Base-by-base conservation (phyloP, 1,140 invertebrate genomes). In the Lethrus apterus region DNA sequence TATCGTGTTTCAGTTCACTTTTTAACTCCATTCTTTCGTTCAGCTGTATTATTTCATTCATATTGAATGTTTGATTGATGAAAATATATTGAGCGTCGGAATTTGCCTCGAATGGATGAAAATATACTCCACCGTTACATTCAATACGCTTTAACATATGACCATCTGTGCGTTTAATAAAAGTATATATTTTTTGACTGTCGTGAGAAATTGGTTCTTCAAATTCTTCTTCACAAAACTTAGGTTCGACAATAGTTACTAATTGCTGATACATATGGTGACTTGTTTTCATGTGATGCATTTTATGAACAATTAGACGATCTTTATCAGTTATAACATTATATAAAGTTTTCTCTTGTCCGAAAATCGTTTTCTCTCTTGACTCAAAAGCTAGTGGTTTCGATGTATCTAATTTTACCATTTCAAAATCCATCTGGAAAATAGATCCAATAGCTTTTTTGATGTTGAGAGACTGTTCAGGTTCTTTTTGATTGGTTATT, bases 1-100 rank as follows among this genome's bases (percentile, higher is more conserved):
- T 1, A 56, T 36, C 3, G 32, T 46, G 15, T 48, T 21, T 32
- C 58, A 53, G 10, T 60, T 48, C 2, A 50, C 42, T 11, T 11
- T 13, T 3, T 45, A 43, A 14, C 52, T 26, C 14, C 36, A 35
- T 19, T 19, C 51, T 31, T 13, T 57, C 45, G 3, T 50, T 24
- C 1, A 24, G n/a, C 10, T 57, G 31, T 0, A 51, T 43, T 0
- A 62, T 40, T 7, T 50, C 47, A 4, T 62, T 36, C n/a, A 69
- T 54, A 1, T 57, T 19, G 13, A 72, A 56, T 9, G 67, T 65
- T 56, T 68, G 63, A 41, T 70, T 73, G 24, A 36, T 59, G 53
- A 54, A 55, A 48, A 73, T 44, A 14, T 63, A 65, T 30, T 71
- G 66, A 33, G 60, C 54, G 11, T 68, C 64, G 7, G 62, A 63